Percentiles rank a stretch among this genome's conserved stretches.
Conservation (phyloP, 2,888 invertebrate genomes). For the Pterostichus niger region DNA sequence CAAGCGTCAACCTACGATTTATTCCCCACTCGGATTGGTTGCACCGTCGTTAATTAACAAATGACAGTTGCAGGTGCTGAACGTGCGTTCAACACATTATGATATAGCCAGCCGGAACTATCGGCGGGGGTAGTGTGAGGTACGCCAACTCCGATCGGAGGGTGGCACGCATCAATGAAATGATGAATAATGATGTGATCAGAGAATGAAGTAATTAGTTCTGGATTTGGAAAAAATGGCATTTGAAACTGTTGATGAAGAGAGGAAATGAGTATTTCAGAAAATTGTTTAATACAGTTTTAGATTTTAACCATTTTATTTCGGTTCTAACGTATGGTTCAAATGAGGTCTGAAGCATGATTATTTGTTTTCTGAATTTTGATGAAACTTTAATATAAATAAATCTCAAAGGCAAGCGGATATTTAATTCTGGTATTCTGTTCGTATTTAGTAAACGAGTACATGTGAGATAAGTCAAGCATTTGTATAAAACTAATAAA, state of each 20-base stretch:
- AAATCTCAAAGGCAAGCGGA: too few relatives aligned
- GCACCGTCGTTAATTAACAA: slow-evolving; percentile 6
- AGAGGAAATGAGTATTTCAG: not conserved
- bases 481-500: too few relatives aligned
- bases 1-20: not conserved
- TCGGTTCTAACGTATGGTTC: too few relatives aligned
- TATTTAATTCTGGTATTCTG: too few relatives aligned
- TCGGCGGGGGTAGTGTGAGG: not conserved
- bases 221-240: slow-evolving; percentile 7
- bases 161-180: not conserved
- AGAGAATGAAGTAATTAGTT: not conserved
- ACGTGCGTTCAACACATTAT: too few relatives aligned
- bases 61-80: slow-evolving; percentile 26
- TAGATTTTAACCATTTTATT: too few relatives aligned
- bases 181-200: slow-evolving; percentile 14
- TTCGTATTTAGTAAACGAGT: too few relatives aligned
- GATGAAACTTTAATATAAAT: too few relatives aligned
- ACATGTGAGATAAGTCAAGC: too few relatives aligned
- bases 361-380: too few relatives aligned
- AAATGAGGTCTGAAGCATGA: too few relatives aligned
- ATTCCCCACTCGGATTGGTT: not conserved
- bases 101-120: not conserved
- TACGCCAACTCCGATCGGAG: not conserved
- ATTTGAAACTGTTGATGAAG: not conserved
- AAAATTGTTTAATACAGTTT: too few relatives aligned